Evolutionary conservation across 2,797 vertebrate species (phyloP).

Genomic region (Emydoidea blandingii): DNA sequence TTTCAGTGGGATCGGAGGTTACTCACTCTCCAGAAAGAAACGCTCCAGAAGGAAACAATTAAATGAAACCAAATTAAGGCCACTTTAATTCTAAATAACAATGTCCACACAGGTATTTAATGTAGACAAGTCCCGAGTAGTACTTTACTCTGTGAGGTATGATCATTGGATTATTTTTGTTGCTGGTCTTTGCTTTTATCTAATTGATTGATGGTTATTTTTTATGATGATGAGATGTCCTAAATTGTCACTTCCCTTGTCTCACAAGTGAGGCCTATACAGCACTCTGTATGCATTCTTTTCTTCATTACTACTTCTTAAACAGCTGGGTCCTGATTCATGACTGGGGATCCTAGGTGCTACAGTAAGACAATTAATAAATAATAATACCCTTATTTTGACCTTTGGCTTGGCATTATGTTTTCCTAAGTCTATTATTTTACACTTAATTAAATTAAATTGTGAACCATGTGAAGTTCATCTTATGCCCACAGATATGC

Average conservation of each 20-base stretch:
- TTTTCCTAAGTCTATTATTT: neutral
- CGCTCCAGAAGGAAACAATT: neutral
- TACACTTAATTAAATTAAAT: neutral
- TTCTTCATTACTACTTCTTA: neutral
- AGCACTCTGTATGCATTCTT: neutral
- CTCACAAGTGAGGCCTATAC: neutral
- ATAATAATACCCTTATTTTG: neutral
- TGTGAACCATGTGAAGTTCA: neutral
- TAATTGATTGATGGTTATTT: rapidly evolving
- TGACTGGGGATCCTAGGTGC: no score
- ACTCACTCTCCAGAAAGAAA: neutral
- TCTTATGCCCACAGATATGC: neutral
- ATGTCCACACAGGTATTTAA: no score
- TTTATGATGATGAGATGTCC: neutral
- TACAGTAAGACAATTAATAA: neutral
- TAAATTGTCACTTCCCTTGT: neutral
- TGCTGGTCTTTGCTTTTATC: neutral
- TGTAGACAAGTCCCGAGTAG: no score
- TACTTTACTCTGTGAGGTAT: neutral
- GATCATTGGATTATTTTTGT: neutral
- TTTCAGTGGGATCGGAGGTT: neutral
- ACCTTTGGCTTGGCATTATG: neutral
- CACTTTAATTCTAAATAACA: no score
- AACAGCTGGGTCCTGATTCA: neutral
- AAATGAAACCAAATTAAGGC: no score